phyloP scores from a whole-genome alignment of 2,797 vertebrate genomes.

The Chelonia mydas region DNA sequence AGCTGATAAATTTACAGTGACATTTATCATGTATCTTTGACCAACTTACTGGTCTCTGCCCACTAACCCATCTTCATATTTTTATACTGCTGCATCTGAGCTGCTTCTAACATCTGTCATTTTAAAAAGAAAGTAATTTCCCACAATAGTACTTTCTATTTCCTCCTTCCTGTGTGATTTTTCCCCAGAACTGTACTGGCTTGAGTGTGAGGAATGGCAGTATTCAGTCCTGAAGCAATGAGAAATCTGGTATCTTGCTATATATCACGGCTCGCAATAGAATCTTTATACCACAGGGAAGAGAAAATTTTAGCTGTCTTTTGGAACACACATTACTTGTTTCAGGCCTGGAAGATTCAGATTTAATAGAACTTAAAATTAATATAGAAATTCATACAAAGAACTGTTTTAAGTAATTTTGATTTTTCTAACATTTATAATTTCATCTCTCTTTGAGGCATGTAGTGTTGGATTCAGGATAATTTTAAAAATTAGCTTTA shows the following conservation, averaged over 20 bases:
- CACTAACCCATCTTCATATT: neutral
- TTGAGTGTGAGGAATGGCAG: neutral
- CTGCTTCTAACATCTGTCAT: neutral
- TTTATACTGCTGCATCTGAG: neutral
- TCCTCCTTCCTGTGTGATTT: neutral
- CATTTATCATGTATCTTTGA: neutral
- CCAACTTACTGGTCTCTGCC: neutral
- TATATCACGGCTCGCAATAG: neutral
- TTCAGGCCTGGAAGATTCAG: neutral
- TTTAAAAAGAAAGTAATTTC: neutral
- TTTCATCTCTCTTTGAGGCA: neutral
- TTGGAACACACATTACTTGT: neutral
- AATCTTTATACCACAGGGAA: neutral
- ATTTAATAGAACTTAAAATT: conserved; percentile 1
- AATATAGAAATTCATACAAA: neutral
- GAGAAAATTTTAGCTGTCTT: neutral
- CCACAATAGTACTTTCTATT: neutral
- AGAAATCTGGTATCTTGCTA: neutral
- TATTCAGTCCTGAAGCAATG: neutral
- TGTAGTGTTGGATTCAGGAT: neutral
- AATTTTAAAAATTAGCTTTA: neutral
- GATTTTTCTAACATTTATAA: conserved; percentile 7
- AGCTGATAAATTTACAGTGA: neutral
- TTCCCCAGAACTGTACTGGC: neutral
- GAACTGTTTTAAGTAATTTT: neutral